Base-by-base conservation (phyloP, 1,140 invertebrate species). In the Zaprionus kolodkinae region DNA sequence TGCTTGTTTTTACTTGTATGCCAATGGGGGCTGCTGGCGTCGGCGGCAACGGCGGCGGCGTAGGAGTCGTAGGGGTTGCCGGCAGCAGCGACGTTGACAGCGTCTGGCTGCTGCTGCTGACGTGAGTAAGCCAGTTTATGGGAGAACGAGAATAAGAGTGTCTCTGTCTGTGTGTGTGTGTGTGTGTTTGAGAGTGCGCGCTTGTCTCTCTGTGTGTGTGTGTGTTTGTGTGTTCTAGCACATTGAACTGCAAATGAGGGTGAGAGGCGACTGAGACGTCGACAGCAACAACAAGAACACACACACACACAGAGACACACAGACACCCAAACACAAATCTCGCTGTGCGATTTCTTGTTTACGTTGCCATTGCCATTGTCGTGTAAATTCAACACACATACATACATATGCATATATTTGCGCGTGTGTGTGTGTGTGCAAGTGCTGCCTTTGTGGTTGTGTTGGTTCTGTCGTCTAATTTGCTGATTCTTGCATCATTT, bases 191-290 rank as follows among this genome's bases (percentile, higher is more conserved):
- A 36, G 52, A 45, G 52, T 60, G 40, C 45, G 54, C 40, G 21
- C 60, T n/a, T n/a, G n/a, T n/a, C n/a, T n/a, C n/a, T 57, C 3
- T 52, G 54, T 48, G 27, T 56, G 57, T 56, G 54, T 61, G 38
- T 71, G 68, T 65, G 43, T 76, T 38, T 72, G 72, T 68, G 54
- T 73, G 61, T 65, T 57, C 52, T 82, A 89, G 85, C 78, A 86
- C 85, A 90, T 89, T 89, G 85, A 89, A 89, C 85, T 89, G 85
- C 79, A 89, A 88, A 81, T 85, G 76, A 81, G 79, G 79, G 85
- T 81, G 85, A 89, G 78, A 54, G 81, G 62, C 60, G 60, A 70
- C 72, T 72, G 45, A 10, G 45, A 45, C 65, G 38, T 56, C 36
- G 48, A 63, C 56, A 40, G 36, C 21, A 56, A 40, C 57, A 63